Conservation (phyloP, 2,797 vertebrate species). For the Chloroceryle inda region DNA sequence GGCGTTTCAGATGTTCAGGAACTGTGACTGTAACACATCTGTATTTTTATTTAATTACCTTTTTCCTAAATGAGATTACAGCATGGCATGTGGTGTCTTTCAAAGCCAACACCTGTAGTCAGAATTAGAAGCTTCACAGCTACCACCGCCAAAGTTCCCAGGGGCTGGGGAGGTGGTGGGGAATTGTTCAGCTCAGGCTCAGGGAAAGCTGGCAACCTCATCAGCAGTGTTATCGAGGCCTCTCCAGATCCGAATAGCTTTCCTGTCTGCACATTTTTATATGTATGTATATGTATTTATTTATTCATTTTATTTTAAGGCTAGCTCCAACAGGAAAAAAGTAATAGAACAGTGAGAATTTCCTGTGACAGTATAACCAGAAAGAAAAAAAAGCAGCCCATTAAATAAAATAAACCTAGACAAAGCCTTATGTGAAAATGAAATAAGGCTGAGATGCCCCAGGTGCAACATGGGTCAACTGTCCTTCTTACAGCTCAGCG, state of each 20-base stretch:
- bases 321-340: slow-evolving; percentile 70
- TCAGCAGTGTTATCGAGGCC: slow-evolving; percentile 76
- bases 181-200: slow-evolving; percentile 50
- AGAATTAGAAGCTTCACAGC: slow-evolving; percentile 61
- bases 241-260: slow-evolving; percentile 76
- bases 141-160: not conserved
- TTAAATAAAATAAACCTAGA: slow-evolving; percentile 55
- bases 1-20: slow-evolving; percentile 74
- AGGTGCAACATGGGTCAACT: slow-evolving; percentile 33
- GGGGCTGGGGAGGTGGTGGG: not conserved
- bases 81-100: slow-evolving; percentile 59
- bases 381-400: not conserved
- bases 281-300: slow-evolving; percentile 32
- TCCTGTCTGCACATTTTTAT: slow-evolving; percentile 76
- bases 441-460: slow-evolving; percentile 27
- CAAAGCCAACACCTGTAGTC: slow-evolving; percentile 75
- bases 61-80: slow-evolving; percentile 78
- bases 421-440: slow-evolving; percentile 50
- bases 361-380: slow-evolving; percentile 67
- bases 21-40: slow-evolving; percentile 76
- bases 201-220: slow-evolving; percentile 69
- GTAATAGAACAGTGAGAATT: slow-evolving; percentile 80
- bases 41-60: slow-evolving; percentile 81
- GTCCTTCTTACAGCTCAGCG: not conserved
- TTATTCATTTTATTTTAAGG: slow-evolving; percentile 71